phyloP scores from a whole-genome alignment of 2,113 vertebrate genomes.

The Probosciger aterrimus region DNA sequence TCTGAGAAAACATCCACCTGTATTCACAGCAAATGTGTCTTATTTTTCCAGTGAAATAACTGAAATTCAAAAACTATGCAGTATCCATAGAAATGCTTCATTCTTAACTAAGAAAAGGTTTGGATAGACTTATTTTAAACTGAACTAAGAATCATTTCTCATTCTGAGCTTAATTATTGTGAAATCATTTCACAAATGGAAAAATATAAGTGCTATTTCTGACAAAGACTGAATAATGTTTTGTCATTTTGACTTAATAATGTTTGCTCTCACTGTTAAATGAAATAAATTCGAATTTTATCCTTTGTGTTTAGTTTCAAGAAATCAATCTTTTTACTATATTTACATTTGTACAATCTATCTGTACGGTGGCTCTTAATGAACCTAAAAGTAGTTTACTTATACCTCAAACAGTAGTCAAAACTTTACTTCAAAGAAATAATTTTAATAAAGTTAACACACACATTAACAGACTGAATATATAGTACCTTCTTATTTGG shows the following conservation, averaged over 20 bases:
- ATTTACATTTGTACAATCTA: background rate
- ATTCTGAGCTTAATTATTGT: background rate
- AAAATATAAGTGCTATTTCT: background rate
- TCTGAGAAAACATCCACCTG: background rate
- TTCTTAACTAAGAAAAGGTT: background rate
- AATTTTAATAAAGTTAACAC: background rate
- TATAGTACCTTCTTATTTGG: background rate
- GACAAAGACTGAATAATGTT: background rate
- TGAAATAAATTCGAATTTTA: background rate
- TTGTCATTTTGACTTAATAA: background rate
- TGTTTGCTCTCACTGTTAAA: background rate
- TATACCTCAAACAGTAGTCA: background rate
- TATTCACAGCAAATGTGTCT: background rate
- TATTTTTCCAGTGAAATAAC: background rate
- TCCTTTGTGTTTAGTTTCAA: background rate
- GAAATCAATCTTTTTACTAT: background rate
- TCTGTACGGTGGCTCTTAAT: background rate
- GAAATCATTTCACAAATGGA: background rate
- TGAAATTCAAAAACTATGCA: background rate
- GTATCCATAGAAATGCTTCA: background rate
- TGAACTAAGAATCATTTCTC: background rate
- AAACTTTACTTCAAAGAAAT: background rate
- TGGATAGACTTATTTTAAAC: background rate
- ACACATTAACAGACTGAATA: background rate
- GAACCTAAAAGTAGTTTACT: background rate